Percentiles rank a stretch among this genome's conserved stretches.
These are phyloP conservation scores for Columbina picui DNA, from an alignment of 2,113 vertebrate species.

Conservation along the genomic window DNA sequence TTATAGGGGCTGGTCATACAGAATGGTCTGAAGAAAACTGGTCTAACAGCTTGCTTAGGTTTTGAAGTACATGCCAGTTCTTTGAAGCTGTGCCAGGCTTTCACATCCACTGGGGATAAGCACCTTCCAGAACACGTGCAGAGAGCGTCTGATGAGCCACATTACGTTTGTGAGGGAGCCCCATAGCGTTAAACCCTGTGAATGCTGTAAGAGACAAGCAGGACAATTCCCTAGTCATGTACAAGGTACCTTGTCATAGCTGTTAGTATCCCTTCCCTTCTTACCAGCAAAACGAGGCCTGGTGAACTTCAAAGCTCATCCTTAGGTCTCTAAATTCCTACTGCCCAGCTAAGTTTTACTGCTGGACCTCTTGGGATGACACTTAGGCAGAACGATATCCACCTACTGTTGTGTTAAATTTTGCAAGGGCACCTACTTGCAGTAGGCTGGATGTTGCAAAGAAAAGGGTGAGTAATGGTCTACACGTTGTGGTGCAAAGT, in stretches of 20 bases:
- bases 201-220: neutral
- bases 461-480: neutral
- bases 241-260: neutral
- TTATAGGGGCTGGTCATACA: neutral
- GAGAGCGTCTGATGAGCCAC: neutral
- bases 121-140: neutral
- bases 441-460: neutral
- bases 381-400: neutral
- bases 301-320: neutral
- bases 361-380: neutral
- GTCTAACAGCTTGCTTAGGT: neutral
- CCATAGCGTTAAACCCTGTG: neutral
- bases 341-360: neutral
- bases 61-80: neutral
- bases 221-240: neutral
- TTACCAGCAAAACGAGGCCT: neutral
- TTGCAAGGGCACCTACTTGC: neutral
- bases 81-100: neutral
- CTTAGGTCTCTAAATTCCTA: neutral
- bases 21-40: neutral
- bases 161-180: neutral
- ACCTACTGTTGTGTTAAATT: neutral
- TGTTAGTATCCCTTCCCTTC: neutral
- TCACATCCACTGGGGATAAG: neutral
- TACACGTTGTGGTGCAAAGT: rapidly evolving